phyloP scores from a whole-genome alignment of 2,113 vertebrate genomes.

The chimpanzee (Pan troglodytes) region DNA sequence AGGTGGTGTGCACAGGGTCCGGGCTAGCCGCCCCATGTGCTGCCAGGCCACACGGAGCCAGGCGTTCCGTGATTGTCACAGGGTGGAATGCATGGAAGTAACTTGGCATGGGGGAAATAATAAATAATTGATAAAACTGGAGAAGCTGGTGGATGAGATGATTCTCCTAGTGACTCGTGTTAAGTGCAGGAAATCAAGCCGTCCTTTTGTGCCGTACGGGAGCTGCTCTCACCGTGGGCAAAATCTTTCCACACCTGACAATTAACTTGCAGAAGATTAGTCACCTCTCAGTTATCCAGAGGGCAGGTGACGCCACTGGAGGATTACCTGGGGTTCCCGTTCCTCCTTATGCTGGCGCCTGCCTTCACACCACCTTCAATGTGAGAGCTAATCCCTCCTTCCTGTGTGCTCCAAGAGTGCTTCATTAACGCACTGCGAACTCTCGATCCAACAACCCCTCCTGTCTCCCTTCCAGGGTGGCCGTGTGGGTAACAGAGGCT shows the following conservation, averaged over 20 bases:
- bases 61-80: background rate
- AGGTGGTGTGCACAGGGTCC: background rate
- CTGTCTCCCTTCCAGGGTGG: background rate
- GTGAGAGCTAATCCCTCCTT: background rate
- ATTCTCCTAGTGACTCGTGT: conserved; percentile 7
- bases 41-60: background rate
- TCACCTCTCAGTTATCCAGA: background rate
- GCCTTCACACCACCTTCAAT: background rate
- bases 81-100: background rate
- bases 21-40: fast-evolving
- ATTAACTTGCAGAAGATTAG: background rate
- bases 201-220: background rate
- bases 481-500: background rate
- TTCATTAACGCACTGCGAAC: fast-evolving
- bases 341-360: background rate
- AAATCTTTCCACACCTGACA: background rate
- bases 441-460: too few species aligned
- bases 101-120: background rate
- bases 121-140: conserved; percentile 52
- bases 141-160: conserved; percentile 25
- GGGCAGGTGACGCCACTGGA: background rate
- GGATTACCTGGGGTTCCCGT: background rate
- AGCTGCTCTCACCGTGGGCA: background rate
- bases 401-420: fast-evolving
- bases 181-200: conserved; percentile 44